Base-by-base conservation (phyloP, 2,113 vertebrate species). In the Talpa occidentalis region DNA sequence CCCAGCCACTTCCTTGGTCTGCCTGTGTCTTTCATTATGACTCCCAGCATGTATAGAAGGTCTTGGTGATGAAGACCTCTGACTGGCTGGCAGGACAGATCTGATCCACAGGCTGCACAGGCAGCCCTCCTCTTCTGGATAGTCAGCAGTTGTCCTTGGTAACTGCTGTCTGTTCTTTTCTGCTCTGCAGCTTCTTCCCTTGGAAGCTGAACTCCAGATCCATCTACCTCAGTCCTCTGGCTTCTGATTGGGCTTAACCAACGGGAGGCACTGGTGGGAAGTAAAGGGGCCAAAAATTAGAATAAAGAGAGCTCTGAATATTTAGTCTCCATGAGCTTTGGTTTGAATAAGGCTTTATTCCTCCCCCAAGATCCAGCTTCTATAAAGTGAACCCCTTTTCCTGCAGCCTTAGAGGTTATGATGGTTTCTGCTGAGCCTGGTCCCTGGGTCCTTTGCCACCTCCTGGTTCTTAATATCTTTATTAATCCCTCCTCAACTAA, bases 111-210 rank as follows among this genome's bases (percentile, higher is more conserved):
- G 16, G 22, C 10, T 42, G 11, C 24, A 52, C 40, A 21, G 1
- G 0, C 28, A 35, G 16, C 11, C 2, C 4, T 1, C 24, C 4
- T 28, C 30, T 26, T 11, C 21, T 74, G 49, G 14, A 19, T 4
- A 10, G 8, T 56, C 42, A 69, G 35, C 17, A 21, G 6, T 3
- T 78, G 24, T 26, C 56, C 3, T 70, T 22, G n/a, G 42, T 6
- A 40, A 24, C 3, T 40, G 2, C 15, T 21, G 8, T 76, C 44
- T 40, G 24, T 19, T 80, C 22, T 26, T 56, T 7, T 69, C 14
- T 15, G 26, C n/a, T 56, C 5, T 21, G 10, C 6, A 35, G 17
- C 12, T 49, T 47, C 10, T 42, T 52, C 26, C 35, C 7, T 49
- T 62, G 28, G 37, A 64, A 26, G 21, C 19, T 54, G 67, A 77